Base-by-base conservation (phyloP, 2,888 invertebrate genomes). In the Pristionchus mayeri region DNA sequence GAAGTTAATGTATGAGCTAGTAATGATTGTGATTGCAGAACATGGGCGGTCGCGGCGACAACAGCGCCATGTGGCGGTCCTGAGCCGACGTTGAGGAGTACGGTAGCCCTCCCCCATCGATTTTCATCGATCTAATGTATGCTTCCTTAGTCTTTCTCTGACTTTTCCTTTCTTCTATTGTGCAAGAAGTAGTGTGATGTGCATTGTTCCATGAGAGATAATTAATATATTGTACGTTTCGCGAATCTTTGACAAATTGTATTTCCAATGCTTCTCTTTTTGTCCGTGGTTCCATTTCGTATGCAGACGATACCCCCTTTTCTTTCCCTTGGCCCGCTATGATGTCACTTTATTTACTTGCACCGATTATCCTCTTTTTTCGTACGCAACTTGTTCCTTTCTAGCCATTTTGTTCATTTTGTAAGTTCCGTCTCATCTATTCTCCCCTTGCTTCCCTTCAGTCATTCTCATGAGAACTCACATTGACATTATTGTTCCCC, bases 21-120 rank as follows among this genome's bases (percentile, higher is more conserved):
- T 3, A 4, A 37, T 34, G 16, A 18, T 37, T n/a, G 16, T 21
- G 37, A 13, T 67, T 67, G 67, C 67, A 67, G 67, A 40, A 40
- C 67, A 67, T 67, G 67, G 67, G 67, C 34, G 67, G 67, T n/a
- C 67, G 67, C 37, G 37, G 21, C 67, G 37, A 37, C 67, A 67
- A 30, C 67, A 37, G 37, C 37, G 34, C 37, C 18, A 37, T 37
- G 67, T 67, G 67, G 67, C 34, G 67, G 37, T 67, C 67, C 7
- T 67, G 37, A 67, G 37, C 34, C 16, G 67, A 67, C 6, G 21
- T 18, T 37, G 27, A 24, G 30, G 60, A 60, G 60, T 60, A 60
- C 60, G 60, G 60, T 60, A 60, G 60, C 60, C 60, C 24, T 9
- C 52, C 11, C 30, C 3, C 67, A 67, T 67, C 67, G 67, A 67